Evolutionary conservation across 2,113 vertebrate genomes (phyloP).

Genomic region (Thermophis baileyi): DNA sequence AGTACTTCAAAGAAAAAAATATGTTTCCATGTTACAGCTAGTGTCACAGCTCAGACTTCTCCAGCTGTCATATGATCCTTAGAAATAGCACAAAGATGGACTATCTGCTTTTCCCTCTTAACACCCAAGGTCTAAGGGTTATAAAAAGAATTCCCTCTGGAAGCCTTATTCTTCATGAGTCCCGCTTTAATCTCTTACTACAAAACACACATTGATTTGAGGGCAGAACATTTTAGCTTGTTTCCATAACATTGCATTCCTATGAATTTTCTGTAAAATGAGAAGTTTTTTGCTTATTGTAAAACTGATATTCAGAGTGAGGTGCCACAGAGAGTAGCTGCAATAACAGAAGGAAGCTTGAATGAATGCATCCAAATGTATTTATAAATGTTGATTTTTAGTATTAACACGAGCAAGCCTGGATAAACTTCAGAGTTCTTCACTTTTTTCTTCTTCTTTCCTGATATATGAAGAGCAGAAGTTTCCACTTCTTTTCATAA

Average conservation of each 20-base stretch:
- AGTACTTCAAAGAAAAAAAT: neutral
- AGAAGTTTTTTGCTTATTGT: neutral
- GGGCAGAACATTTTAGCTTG: neutral
- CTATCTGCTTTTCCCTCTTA: neutral
- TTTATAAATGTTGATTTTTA: neutral
- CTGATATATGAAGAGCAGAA: neutral
- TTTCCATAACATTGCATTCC: neutral
- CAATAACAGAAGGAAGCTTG: neutral
- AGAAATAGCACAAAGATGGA: neutral
- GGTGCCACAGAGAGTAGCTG: neutral
- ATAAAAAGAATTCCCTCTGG: neutral
- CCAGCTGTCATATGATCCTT: neutral
- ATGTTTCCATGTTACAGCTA: neutral
- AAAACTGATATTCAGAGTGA: neutral
- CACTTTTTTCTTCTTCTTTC: neutral
- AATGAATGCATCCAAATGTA: neutral
- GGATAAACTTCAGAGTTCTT: neutral
- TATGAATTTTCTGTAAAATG: neutral
- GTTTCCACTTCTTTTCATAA: neutral
- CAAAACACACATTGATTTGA: neutral
- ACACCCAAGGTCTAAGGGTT: neutral
- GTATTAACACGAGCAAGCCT: neutral
- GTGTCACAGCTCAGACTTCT: neutral
- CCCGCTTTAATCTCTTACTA: neutral
- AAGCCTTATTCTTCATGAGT: neutral